Base-by-base conservation (phyloP, 2,888 invertebrate species). In the Chloroclysta siterata region DNA sequence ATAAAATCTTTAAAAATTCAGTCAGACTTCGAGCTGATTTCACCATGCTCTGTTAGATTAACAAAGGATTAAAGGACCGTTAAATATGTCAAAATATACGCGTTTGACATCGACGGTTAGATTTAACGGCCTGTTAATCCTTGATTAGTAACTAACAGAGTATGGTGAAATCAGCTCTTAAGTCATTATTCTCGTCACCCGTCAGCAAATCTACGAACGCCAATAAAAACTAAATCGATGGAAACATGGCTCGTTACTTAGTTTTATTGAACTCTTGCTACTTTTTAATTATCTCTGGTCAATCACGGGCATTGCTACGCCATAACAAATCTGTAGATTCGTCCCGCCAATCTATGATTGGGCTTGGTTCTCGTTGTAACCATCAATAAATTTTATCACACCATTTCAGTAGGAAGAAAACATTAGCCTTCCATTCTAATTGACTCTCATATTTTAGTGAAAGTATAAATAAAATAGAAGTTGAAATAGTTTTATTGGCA, bases 361-460 rank as follows among this genome's bases (percentile, higher is more conserved):
- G 84, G 72, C 73, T 76, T 87, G 89, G 81, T 78, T 79, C 83
- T 88, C 85, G 76, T 83, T 84, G 79, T 84, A 88, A 87, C 87
- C 86, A 88, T 81, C 89, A 86, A 89, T 90, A 89, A 90, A 90
- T 72, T 90, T 90, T 86, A 90, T 86, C 85, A 88, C 87, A 87
- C 88, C 83, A 88, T 84, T 89, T 84, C 89, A 81, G 89, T 90
- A 90, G 89, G 86, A 89, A 89, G 87, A 84, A 80, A 73, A 88
- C 46, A 89, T 89, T 85, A 88, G 82, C 72, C 74, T 85, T 88
- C 84, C 52, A 88, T 85, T 89, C 84, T 55, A 89, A 88, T 82
- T 85, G 85, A 85, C 46, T 81, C 77, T 80, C 72, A 81, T 80
- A 5, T 39, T 39, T 79, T 57, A 66, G 66, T 61, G 67, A 69